Percentiles rank a stretch among this genome's conserved stretches.
Conservation (phyloP, 2,113 vertebrate genomes). For the Mesembrinibis cayennensis region DNA sequence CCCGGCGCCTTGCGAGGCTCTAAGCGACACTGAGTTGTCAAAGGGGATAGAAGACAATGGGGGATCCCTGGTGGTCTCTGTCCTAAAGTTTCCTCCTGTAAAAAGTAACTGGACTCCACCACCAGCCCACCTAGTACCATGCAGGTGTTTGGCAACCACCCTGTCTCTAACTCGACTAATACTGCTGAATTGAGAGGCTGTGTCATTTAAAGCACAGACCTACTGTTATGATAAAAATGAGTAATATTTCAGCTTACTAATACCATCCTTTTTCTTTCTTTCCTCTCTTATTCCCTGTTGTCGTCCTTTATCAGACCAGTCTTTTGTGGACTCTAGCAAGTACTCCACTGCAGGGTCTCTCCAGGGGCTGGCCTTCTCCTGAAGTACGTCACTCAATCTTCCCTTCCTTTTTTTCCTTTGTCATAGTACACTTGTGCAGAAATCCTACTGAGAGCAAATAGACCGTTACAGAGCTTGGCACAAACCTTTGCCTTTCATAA, state of each 20-base stretch:
- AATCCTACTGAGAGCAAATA: conserved; percentile 54
- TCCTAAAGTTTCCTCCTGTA: not conserved
- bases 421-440: conserved; percentile 60
- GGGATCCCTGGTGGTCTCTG: conserved; percentile 10
- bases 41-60: not conserved
- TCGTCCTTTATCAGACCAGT: conserved; percentile 85
- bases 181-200: conserved; percentile 36
- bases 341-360: conserved; percentile 90
- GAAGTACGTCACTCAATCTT: conserved; percentile 85
- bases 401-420: conserved; percentile 70
- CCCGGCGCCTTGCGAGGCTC: not conserved
- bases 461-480: conserved; percentile 14
- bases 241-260: conserved; percentile 67
- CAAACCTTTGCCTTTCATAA: conserved; percentile 15
- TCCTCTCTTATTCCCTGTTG: conserved; percentile 72
- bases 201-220: conserved; percentile 22
- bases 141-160: conserved; percentile 4
- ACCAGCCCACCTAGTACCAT: not conserved
- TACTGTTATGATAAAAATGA: conserved; percentile 59
- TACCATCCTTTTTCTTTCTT: conserved; percentile 72
- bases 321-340: conserved; percentile 94
- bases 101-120: not conserved
- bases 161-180: not conserved
- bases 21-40: not conserved
- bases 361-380: conserved; percentile 92